Evolutionary conservation across 2,888 invertebrate species (phyloP), one percentile per base, ranked within the genome.

Genomic region (Tachina grossa): DNA sequence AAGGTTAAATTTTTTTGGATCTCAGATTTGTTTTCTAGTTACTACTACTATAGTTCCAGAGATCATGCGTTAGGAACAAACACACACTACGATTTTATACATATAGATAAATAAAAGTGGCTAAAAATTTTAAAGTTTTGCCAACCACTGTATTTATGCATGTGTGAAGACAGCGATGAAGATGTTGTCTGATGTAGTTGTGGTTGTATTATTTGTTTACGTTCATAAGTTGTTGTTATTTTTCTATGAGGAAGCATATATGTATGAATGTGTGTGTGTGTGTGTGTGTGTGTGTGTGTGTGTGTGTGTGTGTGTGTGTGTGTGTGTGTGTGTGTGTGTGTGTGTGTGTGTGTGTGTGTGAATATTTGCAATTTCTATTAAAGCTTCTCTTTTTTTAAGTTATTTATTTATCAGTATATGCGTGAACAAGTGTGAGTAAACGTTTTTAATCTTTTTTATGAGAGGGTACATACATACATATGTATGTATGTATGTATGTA

Each of bases 361-460:
- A 19, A 31, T 51, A 66, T 72, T 57, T 66, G 57, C 16, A 61
- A 85, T 74, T 77, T 81, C 74, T 81, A 81, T 85, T 74, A 84
- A 72, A 72, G 61, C 49, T 31, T 61, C 68, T 75, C 41, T 69
- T 78, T 68, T 55, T 31, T 31, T 4, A 43, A 43, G 51, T 68
- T 57, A 59, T 68, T 81, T 69, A 39, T 49, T 68, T 57, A 77
- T 49, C 66, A 77, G 57, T 59, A 14, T 55, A n/a, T 47, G 16
- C 14, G 45, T 39, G 51, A 61, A 9, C 5, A 19, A 16, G n/a
- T 76, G 65, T 75, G 59, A 45, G 55, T 66, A 71, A 31, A 57
- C 59, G 45, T 71, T 66, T 76, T 71, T 49, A 49, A 39, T 45
- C 16, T 49, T 14, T 22, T 6, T 68, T 47, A 9, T 31, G 31